Evolutionary conservation across 2,113 vertebrate species (phyloP).

Genomic region (Cyanoramphus novaezelandiae): DNA sequence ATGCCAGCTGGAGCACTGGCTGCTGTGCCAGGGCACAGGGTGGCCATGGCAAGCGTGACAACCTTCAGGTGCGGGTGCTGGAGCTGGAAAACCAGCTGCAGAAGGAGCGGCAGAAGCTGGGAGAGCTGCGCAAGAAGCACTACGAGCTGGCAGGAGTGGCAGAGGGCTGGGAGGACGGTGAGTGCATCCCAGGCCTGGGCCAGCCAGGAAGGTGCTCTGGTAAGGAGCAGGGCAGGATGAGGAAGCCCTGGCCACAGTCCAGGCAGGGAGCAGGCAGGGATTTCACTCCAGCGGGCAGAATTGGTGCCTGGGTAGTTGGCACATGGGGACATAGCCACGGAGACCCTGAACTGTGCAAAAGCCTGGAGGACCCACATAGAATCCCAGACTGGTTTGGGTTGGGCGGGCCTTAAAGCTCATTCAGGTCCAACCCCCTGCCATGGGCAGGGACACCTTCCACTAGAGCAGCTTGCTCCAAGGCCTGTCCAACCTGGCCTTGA

Average conservation of each 20-base stretch:
- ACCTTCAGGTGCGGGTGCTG: slow-evolving; percentile 86
- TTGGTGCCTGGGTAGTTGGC: not conserved
- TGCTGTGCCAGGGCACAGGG: fast-evolving
- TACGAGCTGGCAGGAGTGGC: slow-evolving; percentile 92
- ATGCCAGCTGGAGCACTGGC: not conserved
- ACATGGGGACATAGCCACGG: fast-evolving
- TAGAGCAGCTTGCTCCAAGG: not conserved
- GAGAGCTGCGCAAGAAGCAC: slow-evolving; percentile 95
- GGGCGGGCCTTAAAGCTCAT: not conserved
- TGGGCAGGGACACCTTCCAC: not conserved
- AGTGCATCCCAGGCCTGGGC: not conserved
- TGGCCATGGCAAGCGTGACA: not conserved
- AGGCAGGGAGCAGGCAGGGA: fast-evolving
- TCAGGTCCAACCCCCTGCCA: not conserved
- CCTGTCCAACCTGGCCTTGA: not conserved
- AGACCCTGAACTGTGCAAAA: not conserved
- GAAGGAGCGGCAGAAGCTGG: slow-evolving; percentile 92
- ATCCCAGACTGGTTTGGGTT: not conserved
- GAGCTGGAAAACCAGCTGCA: slow-evolving; percentile 93
- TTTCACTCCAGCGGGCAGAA: not conserved
- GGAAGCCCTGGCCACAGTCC: not conserved
- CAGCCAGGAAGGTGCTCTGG: fast-evolving
- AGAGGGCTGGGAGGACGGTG: slow-evolving; percentile 90
- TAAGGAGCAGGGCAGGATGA: not conserved
- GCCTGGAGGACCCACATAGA: not conserved